Evolutionary conservation across 1,140 invertebrate genomes (phyloP).

Genomic region (Ips typographus): DNA sequence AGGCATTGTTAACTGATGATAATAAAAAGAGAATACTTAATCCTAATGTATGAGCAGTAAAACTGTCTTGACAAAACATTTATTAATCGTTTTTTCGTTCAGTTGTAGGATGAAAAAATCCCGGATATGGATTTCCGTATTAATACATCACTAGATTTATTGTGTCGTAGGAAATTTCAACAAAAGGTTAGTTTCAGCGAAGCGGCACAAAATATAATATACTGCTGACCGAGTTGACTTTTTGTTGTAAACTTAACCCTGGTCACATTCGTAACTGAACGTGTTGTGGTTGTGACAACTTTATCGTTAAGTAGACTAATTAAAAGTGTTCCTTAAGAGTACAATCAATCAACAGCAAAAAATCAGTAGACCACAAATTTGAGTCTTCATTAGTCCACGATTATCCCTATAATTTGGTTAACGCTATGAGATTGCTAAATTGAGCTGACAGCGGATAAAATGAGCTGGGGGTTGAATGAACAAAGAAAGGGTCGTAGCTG

Average conservation of each 20-base stretch:
- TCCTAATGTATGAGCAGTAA: too few relatives aligned
- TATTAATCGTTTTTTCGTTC: too few relatives aligned
- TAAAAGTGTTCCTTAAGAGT: too few relatives aligned
- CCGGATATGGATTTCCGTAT: constrained; percentile 22
- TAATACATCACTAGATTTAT: constrained; percentile 31
- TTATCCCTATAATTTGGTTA: constrained; percentile 6
- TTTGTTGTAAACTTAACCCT: constrained; percentile 4
- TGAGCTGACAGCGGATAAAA: constrained; percentile 14
- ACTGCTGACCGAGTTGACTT: constrained; percentile 25
- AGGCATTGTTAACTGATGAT: too few relatives aligned
- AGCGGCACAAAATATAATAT: constrained; percentile 28
- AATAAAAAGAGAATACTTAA: too few relatives aligned
- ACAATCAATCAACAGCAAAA: not conserved
- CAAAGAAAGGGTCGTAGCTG: constrained; percentile 7
- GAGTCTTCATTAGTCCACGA: constrained; percentile 7
- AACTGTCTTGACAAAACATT: too few relatives aligned
- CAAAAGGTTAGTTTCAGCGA: constrained; percentile 21
- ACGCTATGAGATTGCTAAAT: constrained; percentile 14
- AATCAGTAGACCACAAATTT: not conserved
- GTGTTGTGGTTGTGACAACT: too few relatives aligned
- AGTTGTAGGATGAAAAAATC: too few relatives aligned
- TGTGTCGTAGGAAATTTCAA: constrained; percentile 31
- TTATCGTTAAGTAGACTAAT: too few relatives aligned
- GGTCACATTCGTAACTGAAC: too few relatives aligned
- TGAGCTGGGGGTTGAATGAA: constrained; percentile 7